A percentile compares a stretch with the other conserved stretches of the same genome.
phyloP scores from a whole-genome alignment of 23 tunicate species.

The Clavelina lepadiformis region DNA sequence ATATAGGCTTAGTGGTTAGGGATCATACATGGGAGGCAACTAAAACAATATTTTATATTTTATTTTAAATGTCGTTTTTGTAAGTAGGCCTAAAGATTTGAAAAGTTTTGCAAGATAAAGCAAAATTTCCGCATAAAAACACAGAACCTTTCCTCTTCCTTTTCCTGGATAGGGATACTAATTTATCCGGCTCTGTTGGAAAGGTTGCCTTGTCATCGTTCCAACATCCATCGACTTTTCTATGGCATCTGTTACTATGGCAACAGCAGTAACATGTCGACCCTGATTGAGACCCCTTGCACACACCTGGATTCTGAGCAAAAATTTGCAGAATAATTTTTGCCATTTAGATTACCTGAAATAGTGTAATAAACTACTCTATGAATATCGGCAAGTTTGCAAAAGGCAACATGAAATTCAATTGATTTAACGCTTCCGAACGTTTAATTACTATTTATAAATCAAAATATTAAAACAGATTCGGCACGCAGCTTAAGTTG shows the following conservation, averaged over 20 bases:
- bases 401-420: neutral
- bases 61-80: too few relatives aligned
- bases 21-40: too few relatives aligned
- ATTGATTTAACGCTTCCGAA: neutral
- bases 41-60: too few relatives aligned
- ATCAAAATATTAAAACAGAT: neutral
- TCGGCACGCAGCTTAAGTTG: too few relatives aligned
- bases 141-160: neutral
- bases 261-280: slow-evolving; percentile 20
- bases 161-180: neutral
- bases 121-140: neutral
- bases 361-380: neutral
- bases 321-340: neutral
- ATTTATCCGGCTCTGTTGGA: neutral
- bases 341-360: neutral
- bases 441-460: neutral
- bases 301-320: neutral
- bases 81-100: too few relatives aligned
- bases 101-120: neutral
- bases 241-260: slow-evolving; percentile 9
- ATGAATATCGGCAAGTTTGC: neutral
- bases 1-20: too few relatives aligned
- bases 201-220: neutral
- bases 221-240: slow-evolving; percentile 1
- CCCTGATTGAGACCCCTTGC: neutral